Percentiles rank a stretch among this genome's conserved stretches.
phyloP scores from a whole-genome alignment of 2,797 vertebrate genomes.

The Hipposideros larvatus region DNA sequence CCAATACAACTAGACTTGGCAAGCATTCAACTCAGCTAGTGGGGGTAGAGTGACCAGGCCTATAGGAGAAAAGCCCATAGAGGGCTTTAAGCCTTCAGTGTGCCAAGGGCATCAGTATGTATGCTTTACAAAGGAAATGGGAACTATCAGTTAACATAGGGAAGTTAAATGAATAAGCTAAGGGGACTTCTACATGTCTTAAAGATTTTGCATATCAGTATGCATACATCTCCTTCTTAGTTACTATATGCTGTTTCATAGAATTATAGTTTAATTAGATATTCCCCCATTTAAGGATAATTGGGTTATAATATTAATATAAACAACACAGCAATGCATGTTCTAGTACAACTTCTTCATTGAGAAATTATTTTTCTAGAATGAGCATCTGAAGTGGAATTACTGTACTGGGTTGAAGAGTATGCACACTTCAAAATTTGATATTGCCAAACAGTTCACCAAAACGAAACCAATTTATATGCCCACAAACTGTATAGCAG shows the following conservation, averaged over 20 bases:
- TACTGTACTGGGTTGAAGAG: not conserved
- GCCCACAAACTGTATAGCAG: not conserved
- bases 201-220: not conserved
- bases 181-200: not conserved
- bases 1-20: not conserved
- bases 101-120: not conserved
- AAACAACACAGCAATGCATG: not conserved
- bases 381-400: slow-evolving; percentile 22
- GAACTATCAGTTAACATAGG: not conserved
- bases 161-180: not conserved
- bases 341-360: not conserved
- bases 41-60: not conserved
- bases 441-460: not conserved
- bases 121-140: not conserved
- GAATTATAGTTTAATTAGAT: not conserved
- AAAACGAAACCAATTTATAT: slow-evolving; percentile 29
- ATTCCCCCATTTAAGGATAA: not conserved
- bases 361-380: slow-evolving; percentile 45
- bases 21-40: not conserved
- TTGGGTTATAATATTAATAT: not conserved
- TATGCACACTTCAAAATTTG: slow-evolving; percentile 20
- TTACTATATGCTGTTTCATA: not conserved
- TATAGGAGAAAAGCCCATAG: not conserved
- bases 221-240: slow-evolving; percentile 7
- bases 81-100: not conserved